Percentiles rank a stretch among this genome's conserved stretches.
phyloP scores from a whole-genome alignment of 2,888 invertebrate species.

The Dynastes tityus region DNA sequence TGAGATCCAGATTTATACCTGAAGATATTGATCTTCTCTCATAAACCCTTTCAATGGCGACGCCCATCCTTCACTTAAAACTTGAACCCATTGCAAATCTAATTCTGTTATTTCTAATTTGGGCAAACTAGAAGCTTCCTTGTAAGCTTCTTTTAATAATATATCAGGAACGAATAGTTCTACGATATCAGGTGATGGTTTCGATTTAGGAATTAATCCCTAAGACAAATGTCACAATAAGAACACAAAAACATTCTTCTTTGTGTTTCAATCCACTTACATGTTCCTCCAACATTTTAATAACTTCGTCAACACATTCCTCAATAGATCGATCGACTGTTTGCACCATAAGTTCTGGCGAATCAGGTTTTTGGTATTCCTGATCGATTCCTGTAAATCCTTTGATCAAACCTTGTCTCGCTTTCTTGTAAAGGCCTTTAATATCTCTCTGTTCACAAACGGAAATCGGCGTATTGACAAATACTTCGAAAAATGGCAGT shows the following conservation, averaged over 20 bases:
- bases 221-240: slow-evolving; percentile 1
- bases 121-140: slow-evolving; percentile 81
- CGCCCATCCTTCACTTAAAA: slow-evolving; percentile 98
- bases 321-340: slow-evolving; percentile 86
- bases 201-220: slow-evolving; percentile 44
- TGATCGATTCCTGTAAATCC: slow-evolving; percentile 94
- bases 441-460: slow-evolving; percentile 95
- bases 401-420: slow-evolving; percentile 91
- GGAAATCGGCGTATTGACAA: slow-evolving; percentile 92
- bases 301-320: slow-evolving; percentile 88
- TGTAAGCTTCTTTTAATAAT: slow-evolving; percentile 75
- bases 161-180: slow-evolving; percentile 86
- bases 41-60: slow-evolving; percentile 96
- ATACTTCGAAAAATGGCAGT: slow-evolving; percentile 93
- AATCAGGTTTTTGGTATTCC: slow-evolving; percentile 88
- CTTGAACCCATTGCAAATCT: slow-evolving; percentile 94
- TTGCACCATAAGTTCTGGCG: slow-evolving; percentile 87
- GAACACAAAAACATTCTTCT: not conserved
- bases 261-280: slow-evolving; percentile 49
- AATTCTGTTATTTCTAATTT: slow-evolving; percentile 83
- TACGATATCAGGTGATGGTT: slow-evolving; percentile 70
- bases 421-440: slow-evolving; percentile 98
- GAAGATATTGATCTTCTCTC: slow-evolving; percentile 91
- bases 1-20: slow-evolving; percentile 57
- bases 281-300: slow-evolving; percentile 84